Conservation (phyloP, 2,797 vertebrate species). For the Betta splendens region DNA sequence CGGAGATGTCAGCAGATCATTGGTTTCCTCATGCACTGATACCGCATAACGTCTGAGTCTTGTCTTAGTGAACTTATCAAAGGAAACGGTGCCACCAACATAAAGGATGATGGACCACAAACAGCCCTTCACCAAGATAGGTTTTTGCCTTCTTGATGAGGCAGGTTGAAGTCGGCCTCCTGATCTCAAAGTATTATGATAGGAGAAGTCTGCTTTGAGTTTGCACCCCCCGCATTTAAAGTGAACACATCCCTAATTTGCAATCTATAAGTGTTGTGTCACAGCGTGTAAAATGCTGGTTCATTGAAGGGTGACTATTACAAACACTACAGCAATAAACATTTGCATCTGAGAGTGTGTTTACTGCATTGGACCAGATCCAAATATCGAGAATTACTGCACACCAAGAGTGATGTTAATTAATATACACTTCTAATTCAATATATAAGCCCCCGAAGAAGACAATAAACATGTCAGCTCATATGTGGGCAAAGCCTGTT, state of each 20-base stretch:
- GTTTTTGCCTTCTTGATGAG: too few relatives aligned
- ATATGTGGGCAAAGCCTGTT: constrained; percentile 30
- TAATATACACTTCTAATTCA: constrained; percentile 68
- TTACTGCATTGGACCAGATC: constrained; percentile 65
- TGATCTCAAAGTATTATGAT: neutral
- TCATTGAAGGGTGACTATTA: constrained; percentile 65
- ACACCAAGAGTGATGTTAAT: constrained; percentile 56
- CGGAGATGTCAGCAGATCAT: too few relatives aligned
- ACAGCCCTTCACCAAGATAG: too few relatives aligned
- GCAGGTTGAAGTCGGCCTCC: neutral
- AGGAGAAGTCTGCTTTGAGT: neutral
- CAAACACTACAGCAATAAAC: constrained; percentile 66
- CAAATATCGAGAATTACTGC: constrained; percentile 59
- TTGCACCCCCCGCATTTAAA: constrained; percentile 52
- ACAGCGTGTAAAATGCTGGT: constrained; percentile 58
- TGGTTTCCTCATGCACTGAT: too few relatives aligned
- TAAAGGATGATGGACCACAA: neutral
- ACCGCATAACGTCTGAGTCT: too few relatives aligned
- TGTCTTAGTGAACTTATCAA: neutral
- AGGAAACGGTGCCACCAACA: neutral
- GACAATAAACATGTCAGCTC: constrained; percentile 61
- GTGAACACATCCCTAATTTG: constrained; percentile 63
- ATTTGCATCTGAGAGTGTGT: constrained; percentile 63
- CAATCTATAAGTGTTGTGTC: constrained; percentile 47
- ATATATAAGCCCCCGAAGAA: constrained; percentile 57